Evolutionary conservation across 2,113 vertebrate species (phyloP).

Genomic region (Pungitius pungitius): DNA sequence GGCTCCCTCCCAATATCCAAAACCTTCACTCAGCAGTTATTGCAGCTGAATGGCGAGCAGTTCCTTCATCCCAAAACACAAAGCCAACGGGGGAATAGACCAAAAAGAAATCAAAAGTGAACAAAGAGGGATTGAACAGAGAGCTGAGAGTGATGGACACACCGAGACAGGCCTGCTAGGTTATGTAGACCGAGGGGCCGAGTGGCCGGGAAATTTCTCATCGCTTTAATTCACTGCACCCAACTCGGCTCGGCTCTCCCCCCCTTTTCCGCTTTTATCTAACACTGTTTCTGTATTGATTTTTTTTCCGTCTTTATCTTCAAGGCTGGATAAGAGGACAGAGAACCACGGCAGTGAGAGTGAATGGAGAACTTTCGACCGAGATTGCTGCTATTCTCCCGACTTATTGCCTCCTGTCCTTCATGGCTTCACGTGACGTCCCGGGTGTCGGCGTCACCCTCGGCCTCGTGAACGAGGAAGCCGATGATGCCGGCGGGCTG

Average conservation of each 20-base stretch:
- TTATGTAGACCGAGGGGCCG: conserved; percentile 86
- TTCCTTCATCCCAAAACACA: conserved; percentile 72
- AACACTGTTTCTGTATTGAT: conserved; percentile 95
- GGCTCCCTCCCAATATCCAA: conserved; percentile 53
- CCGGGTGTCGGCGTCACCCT: conserved; percentile 87
- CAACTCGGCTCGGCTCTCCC: conserved; percentile 79
- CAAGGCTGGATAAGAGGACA: conserved; percentile 94
- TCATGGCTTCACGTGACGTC: conserved; percentile 91
- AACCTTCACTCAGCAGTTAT: conserved; percentile 69
- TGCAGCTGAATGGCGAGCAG: conserved; percentile 61
- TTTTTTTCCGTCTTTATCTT: conserved; percentile 95
- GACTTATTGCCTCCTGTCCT: conserved; percentile 95
- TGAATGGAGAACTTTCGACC: conserved; percentile 92
- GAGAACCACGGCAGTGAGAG: conserved; percentile 87
- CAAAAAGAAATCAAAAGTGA: conserved; percentile 77
- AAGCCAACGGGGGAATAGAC: conserved; percentile 56
- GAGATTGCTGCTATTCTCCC: conserved; percentile 91
- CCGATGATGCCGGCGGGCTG: conserved; percentile 77
- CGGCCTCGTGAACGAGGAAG: conserved; percentile 86
- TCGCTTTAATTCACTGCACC: conserved; percentile 95
- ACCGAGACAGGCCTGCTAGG: conserved; percentile 87
- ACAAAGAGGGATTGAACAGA: conserved; percentile 69
- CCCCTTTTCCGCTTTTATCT: conserved; percentile 89
- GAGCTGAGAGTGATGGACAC: conserved; percentile 82
- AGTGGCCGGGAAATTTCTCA: conserved; percentile 92